Evolutionary conservation across 2,888 invertebrate species (phyloP), one percentile per base, ranked within the genome.

Genomic region (Azorinus chamasolen): DNA sequence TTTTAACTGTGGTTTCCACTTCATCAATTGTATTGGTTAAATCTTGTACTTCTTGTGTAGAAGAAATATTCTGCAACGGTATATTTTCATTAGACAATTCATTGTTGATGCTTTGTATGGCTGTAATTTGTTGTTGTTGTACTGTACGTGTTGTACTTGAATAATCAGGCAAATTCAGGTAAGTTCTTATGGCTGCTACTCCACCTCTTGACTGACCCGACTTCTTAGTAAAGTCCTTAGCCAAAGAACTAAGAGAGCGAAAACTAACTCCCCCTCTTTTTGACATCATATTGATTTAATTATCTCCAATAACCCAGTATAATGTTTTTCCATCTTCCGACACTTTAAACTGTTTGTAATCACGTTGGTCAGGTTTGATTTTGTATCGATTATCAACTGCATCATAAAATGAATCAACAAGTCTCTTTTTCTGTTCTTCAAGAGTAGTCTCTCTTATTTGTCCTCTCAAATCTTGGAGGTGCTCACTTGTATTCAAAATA

Each of bases 51-150:
- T 58, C 68, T 68, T 50, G 50, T 41, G 27, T 27, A 45, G 59
- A 24, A 27, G 68, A 53, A 41, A 68, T 50, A 32, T 68, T 59
- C 51, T 68, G 50, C 53, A 58, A 43, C 43, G 59, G 68, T 18
- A 65, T 55, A 27, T 55, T 24, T 43, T 43, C 46, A 24, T 5
- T 12, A 4, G 4, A 4, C 4, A 32, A 6, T 32, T 4, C 10
- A 32, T 32, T 32, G 32, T 32, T 32, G 32, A 6, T 10, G 4
- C 32, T 32, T 6, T 32, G 4, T 6, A 32, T 32, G 4, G 5
- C 32, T 32, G 32, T 32, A 32, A 6, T 32, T 10, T 32, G 5
- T 32, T 32, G 32, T 32, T 32, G 32, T 32, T 32, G 4, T 32
- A 32, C n/a, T n/a, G n/a, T n/a, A n/a, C n/a, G 10, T 32, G 32